phyloP scores from a whole-genome alignment of 2,888 invertebrate genomes.

The Empis stercorea region DNA sequence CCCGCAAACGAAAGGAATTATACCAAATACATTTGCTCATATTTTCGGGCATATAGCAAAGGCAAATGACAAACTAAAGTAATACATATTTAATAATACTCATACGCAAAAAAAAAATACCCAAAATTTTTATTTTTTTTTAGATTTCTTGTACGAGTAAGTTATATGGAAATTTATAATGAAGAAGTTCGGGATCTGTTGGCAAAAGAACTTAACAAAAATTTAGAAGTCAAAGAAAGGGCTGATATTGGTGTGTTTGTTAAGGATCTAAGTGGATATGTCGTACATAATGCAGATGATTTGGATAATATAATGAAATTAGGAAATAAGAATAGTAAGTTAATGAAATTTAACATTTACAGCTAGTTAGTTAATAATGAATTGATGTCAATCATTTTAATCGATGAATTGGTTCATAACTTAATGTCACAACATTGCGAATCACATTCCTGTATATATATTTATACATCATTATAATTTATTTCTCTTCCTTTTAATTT shows the following conservation, averaged over 20 bases:
- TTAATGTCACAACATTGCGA: no score
- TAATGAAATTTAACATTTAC: no score
- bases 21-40: constrained; percentile 97
- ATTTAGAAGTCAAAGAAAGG: constrained; percentile 86
- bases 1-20: constrained; percentile 87
- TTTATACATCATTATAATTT: no score
- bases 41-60: constrained; percentile 96
- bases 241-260: constrained; percentile 97
- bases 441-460: no score
- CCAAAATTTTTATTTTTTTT: no score
- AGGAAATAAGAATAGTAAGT: constrained; percentile 80
- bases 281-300: constrained; percentile 95
- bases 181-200: constrained; percentile 95
- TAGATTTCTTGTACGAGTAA: constrained; percentile 91
- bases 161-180: constrained; percentile 98
- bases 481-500: no score
- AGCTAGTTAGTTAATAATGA: no score
- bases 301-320: constrained; percentile 89
- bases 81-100: constrained; percentile 23
- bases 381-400: no score
- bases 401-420: no score
- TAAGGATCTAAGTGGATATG: constrained; percentile 91
- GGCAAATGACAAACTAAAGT: constrained; percentile 82
- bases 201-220: constrained; percentile 72
- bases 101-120: no score